These are phyloP conservation scores for silkworm (Bombyx mori) DNA, from an alignment of 1,140 invertebrate species.

Conservation along the genomic window DNA sequence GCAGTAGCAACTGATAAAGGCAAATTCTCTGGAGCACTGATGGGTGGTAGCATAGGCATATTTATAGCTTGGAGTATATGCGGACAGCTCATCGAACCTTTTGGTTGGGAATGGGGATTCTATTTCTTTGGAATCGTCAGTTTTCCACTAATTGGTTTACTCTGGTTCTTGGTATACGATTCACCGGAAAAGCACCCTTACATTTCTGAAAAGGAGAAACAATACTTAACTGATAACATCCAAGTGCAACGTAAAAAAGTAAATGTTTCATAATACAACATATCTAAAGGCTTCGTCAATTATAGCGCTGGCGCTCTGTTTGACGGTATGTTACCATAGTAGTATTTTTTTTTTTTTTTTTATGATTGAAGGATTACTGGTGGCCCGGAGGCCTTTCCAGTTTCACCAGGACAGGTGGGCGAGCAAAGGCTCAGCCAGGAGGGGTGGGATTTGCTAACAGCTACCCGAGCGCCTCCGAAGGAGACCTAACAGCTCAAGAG, in stretches of 20 bases:
- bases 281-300: background rate
- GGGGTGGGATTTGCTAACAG: too few species aligned
- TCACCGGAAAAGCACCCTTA: conserved; percentile 3
- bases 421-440: too few species aligned
- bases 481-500: too few species aligned
- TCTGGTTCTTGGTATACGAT: conserved; percentile 5
- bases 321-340: background rate
- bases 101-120: conserved; percentile 10
- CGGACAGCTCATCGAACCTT: conserved; percentile 4
- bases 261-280: background rate
- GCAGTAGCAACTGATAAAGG: conserved; percentile 10
- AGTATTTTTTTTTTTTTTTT: too few species aligned
- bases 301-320: background rate
- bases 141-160: background rate
- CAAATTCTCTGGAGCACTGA: conserved; percentile 16
- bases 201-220: conserved; percentile 7
- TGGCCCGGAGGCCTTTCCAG: too few species aligned
- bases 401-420: too few species aligned
- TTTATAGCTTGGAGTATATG: conserved; percentile 9
- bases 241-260: background rate
- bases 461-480: too few species aligned
- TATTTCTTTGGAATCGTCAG: conserved; percentile 7
- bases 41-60: conserved; percentile 15
- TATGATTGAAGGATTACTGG: too few species aligned
- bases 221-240: conserved; percentile 2